phyloP scores from a whole-genome alignment of 92 coral and sea anemone genomes.

The Palythoa heliodiscus region DNA sequence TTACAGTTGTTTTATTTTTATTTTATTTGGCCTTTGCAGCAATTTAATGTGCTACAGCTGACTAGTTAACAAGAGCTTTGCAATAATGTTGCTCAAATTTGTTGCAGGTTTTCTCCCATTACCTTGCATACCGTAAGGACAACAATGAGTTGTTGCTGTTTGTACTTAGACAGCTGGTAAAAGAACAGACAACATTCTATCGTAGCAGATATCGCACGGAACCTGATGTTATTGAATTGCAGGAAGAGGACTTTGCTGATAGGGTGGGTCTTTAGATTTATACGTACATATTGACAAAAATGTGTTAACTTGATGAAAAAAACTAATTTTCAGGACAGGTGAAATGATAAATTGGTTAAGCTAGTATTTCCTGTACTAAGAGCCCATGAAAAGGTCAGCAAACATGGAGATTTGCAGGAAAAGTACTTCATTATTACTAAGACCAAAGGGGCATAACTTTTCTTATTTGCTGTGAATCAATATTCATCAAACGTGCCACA shows the following conservation, averaged over 20 bases:
- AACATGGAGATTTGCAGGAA: no score
- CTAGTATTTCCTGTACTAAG: no score
- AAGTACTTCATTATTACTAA: no score
- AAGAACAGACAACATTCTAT: slow-evolving; percentile 86
- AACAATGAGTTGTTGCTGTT: slow-evolving; percentile 95
- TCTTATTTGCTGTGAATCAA: no score
- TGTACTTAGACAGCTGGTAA: slow-evolving; percentile 87
- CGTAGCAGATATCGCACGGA: slow-evolving; percentile 83
- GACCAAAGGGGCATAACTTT: no score
- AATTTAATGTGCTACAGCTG: background rate
- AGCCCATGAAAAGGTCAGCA: no score
- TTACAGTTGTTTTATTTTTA: no score
- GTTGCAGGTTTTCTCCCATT: slow-evolving; percentile 86
- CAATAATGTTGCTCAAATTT: background rate
- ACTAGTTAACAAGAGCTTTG: background rate
- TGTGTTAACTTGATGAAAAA: no score
- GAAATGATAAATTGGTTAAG: no score
- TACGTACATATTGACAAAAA: background rate
- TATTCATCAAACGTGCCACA: no score
- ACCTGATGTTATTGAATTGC: slow-evolving; percentile 89
- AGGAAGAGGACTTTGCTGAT: slow-evolving; percentile 91
- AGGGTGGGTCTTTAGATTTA: slow-evolving; percentile 52
- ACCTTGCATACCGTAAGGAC: slow-evolving; percentile 91
- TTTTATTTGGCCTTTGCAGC: background rate
- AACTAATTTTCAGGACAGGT: no score